A percentile compares a stretch with the other conserved stretches of the same genome.
Evolutionary conservation across 2,888 invertebrate genomes (phyloP).

Genomic region (Pristionchus exspectatus): DNA sequence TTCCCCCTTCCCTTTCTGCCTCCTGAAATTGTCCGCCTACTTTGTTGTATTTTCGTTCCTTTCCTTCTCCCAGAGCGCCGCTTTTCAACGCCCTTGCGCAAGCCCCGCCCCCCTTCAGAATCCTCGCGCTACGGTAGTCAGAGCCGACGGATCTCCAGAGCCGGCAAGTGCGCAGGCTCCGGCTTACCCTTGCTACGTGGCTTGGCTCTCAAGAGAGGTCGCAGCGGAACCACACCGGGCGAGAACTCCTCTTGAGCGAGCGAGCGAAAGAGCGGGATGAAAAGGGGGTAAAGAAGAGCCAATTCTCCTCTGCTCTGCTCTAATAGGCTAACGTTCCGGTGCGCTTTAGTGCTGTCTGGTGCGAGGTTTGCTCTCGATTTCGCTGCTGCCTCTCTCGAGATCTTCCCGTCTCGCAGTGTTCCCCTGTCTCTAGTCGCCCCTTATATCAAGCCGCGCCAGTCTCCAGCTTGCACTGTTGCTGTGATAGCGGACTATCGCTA

Average conservation of each 20-base stretch:
- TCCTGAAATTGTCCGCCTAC: not conserved
- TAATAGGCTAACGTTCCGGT: conserved; percentile 48
- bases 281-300: conserved; percentile 26
- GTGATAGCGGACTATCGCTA: not conserved
- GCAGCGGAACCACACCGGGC: conserved; percentile 4
- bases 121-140: not conserved
- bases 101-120: conserved; percentile 45
- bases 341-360: conserved; percentile 35
- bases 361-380: conserved; percentile 17
- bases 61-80: not conserved
- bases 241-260: conserved; percentile 1
- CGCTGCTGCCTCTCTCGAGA: not conserved
- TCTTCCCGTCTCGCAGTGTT: not conserved
- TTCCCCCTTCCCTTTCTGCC: not conserved
- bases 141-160: not conserved
- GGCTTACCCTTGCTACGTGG: not conserved
- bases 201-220: conserved; percentile 8
- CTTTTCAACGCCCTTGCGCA: not conserved
- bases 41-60: conserved; percentile 36
- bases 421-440: not conserved
- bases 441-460: not conserved
- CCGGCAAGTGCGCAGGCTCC: not conserved
- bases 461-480: conserved; percentile 19
- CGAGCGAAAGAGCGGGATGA: not conserved
- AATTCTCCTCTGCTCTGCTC: not conserved